phyloP scores from a whole-genome alignment of 2,888 invertebrate species.

The Drosophila seclusa region DNA sequence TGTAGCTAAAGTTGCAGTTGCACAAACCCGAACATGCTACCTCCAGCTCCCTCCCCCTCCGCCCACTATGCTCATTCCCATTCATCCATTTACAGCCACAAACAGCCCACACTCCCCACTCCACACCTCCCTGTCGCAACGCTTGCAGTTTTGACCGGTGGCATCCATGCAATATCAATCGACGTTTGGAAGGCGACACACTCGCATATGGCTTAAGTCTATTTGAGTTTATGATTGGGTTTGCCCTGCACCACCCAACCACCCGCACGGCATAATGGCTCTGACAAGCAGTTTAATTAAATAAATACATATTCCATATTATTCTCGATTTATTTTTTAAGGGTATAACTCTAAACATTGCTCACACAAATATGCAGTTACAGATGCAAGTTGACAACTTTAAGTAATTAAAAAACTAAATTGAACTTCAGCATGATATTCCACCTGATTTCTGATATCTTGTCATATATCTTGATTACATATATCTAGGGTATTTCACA shows the following conservation, averaged over 20 bases:
- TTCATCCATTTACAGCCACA: conserved; percentile 15
- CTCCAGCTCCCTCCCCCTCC: neutral
- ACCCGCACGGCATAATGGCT: neutral
- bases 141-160: conserved; percentile 54
- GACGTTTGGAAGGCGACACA: conserved; percentile 39
- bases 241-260: conserved; percentile 10
- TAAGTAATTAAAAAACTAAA: conserved; percentile 3
- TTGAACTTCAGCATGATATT: neutral
- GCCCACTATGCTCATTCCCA: neutral
- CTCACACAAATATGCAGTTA: neutral
- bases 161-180: conserved; percentile 72
- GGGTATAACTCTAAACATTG: no score
- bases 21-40: conserved; percentile 22
- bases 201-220: conserved; percentile 61
- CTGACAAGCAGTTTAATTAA: neutral
- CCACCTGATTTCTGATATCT: neutral
- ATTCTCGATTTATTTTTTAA: neutral
- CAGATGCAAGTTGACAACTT: neutral
- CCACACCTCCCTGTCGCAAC: neutral
- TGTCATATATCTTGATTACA: neutral
- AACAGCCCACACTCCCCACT: conserved; percentile 7
- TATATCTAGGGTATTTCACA: conserved; percentile 23
- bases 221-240: conserved; percentile 60
- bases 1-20: conserved; percentile 44
- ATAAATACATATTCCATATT: neutral